Base-by-base conservation (phyloP, 2,797 vertebrate genomes). In the Rhabdophis nuchalis region DNA sequence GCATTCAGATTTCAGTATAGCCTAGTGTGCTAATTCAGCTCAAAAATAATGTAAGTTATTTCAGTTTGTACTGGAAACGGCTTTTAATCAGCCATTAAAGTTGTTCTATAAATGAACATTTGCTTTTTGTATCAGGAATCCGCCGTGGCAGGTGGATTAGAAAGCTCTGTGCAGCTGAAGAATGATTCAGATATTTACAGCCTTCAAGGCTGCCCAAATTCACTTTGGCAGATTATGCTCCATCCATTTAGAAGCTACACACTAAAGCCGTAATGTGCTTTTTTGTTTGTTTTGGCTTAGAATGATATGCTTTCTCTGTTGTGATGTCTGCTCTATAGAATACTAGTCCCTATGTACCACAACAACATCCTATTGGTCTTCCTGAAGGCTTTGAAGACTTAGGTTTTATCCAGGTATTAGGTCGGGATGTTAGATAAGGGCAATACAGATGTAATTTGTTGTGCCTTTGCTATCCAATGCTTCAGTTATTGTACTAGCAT, bases 41-140 rank as follows among this genome's bases (percentile, higher is more conserved):
- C 88, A 77, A 93, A 93, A 94, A 56, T 68, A 29, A 89, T 90
- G 16, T 20, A 50, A 85, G 32, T 27, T 93, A 60, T 86, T 58
- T 53, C 20, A 0, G 58, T 93, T 54, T 87, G 53, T 85, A 94
- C 92, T 92, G 86, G 91, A 93, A 95, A 89, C 0, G 32, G 57
- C 90, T 88, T 92, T 89, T 92, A 82, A 93, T 90, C 82, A 60
- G 36, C 13, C 4, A 88, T 89, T 92, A 85, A 95, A 93, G 90
- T 25, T 92, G 94, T n/a, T 85, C 29, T 50, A 61, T 25, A 90
- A 90, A 93, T 57, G 3, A 6, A 87, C 23, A 85, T 92, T 92
- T 2, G 0, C 0, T 90, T 93, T 89, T 72, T 93, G 89, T 87
- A 64, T 85, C 18, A 91, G 29, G 1, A 58, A 36, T 90, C 29